These are phyloP conservation scores for Drosophila tani DNA, from an alignment of 1,140 invertebrate species.

Conservation along the genomic window DNA sequence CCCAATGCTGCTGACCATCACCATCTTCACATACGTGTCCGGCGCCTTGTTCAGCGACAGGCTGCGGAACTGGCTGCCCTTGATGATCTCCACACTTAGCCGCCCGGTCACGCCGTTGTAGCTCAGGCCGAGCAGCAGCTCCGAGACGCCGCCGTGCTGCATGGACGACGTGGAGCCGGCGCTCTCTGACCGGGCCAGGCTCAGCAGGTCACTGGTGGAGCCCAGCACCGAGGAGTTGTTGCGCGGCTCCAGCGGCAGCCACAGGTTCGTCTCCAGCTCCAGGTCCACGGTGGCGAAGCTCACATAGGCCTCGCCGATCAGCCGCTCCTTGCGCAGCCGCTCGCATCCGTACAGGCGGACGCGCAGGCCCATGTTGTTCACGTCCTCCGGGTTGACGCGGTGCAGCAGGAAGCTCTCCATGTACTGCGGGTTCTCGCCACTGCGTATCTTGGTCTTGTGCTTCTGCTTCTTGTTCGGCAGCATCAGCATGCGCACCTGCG, in stretches of 20 bases:
- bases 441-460: slow-evolving; percentile 95
- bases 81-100: slow-evolving; percentile 94
- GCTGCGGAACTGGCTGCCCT: slow-evolving; percentile 96
- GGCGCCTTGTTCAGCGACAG: slow-evolving; percentile 91
- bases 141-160: slow-evolving; percentile 95
- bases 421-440: slow-evolving; percentile 95
- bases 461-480: slow-evolving; percentile 96
- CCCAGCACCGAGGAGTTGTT: slow-evolving; percentile 89
- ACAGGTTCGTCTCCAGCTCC: slow-evolving; percentile 94
- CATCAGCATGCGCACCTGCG: slow-evolving; percentile 93
- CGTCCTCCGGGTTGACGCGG: slow-evolving; percentile 96
- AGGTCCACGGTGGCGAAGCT: slow-evolving; percentile 95
- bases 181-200: slow-evolving; percentile 95
- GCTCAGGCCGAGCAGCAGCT: slow-evolving; percentile 94
- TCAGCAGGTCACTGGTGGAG: slow-evolving; percentile 88
- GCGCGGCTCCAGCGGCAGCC: slow-evolving; percentile 93
- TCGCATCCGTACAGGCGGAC: slow-evolving; percentile 96
- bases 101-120: slow-evolving; percentile 97
- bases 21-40: slow-evolving; percentile 97
- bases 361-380: slow-evolving; percentile 95
- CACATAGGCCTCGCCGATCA: slow-evolving; percentile 95
- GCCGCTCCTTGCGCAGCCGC: slow-evolving; percentile 94
- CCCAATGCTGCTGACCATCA: slow-evolving; percentile 95
- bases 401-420: slow-evolving; percentile 96
- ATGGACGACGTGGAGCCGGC: slow-evolving; percentile 97